Percentiles rank a stretch among this genome's conserved stretches.
phyloP scores from a whole-genome alignment of 2,113 vertebrate species.

The Strix uralensis region DNA sequence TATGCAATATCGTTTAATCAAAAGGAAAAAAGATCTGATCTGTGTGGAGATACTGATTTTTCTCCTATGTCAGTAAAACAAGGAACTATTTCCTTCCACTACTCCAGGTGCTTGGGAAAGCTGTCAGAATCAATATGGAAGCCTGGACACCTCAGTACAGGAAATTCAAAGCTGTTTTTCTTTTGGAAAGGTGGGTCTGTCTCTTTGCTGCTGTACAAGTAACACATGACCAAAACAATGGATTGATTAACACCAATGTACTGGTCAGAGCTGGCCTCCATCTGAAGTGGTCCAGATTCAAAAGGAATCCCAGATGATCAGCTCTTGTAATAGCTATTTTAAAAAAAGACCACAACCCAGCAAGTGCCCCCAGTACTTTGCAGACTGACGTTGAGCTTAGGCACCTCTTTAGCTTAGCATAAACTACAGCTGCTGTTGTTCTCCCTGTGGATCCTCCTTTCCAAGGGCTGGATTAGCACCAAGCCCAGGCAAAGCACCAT shows the following conservation, averaged over 20 bases:
- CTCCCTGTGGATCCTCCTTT: not conserved
- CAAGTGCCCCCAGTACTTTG: not conserved
- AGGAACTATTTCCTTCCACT: not conserved
- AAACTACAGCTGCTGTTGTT: not conserved
- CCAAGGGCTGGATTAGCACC: not conserved
- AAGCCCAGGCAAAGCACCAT: not conserved
- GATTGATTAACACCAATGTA: not conserved
- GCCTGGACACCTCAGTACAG: not conserved
- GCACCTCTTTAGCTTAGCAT: not conserved
- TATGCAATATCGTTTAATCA: constrained; percentile 4
- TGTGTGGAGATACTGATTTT: not conserved
- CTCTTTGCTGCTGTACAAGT: not conserved
- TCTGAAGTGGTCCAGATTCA: not conserved
- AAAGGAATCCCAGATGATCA: not conserved
- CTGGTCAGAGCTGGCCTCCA: not conserved
- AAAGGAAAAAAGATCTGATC: not conserved
- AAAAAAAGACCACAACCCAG: not conserved
- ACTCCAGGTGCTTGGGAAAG: not conserved
- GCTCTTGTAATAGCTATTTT: not conserved
- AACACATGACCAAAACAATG: not conserved
- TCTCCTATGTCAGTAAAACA: not conserved
- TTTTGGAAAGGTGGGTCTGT: not conserved
- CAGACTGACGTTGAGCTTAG: not conserved
- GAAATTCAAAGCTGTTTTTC: not conserved
- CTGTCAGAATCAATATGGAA: not conserved